These are phyloP conservation scores for Odontocerum albicorne DNA, from an alignment of 2,888 invertebrate species.

Conservation along the genomic window DNA sequence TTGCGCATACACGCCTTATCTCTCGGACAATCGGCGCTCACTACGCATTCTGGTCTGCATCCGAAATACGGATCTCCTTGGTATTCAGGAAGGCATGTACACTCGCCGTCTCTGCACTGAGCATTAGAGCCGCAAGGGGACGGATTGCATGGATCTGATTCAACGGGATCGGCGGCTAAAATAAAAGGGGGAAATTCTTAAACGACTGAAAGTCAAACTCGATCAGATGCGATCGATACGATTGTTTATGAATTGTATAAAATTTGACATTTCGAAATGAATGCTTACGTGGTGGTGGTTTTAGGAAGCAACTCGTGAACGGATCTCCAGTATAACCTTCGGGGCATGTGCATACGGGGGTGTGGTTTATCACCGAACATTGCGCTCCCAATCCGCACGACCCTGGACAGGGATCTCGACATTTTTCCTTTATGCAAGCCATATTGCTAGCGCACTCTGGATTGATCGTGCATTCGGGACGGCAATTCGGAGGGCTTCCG, in stretches of 20 bases:
- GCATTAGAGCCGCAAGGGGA: conserved; percentile 76
- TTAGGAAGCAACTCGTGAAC: conserved; percentile 51
- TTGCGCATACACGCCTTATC: conserved; percentile 70
- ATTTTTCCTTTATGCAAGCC: conserved; percentile 67
- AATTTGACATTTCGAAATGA: not conserved
- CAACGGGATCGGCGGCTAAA: conserved; percentile 37
- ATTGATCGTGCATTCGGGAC: conserved; percentile 67
- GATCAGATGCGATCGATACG: too few species aligned
- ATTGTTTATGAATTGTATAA: too few species aligned
- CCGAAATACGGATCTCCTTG: conserved; percentile 76
- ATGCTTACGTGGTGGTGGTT: conserved; percentile 54
- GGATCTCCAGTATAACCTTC: conserved; percentile 65
- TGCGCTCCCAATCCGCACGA: conserved; percentile 63
- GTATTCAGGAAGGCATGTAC: conserved; percentile 72
- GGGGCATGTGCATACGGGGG: conserved; percentile 64
- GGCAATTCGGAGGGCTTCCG: conserved; percentile 68
- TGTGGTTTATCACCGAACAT: conserved; percentile 64
- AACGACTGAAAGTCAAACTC: too few species aligned
- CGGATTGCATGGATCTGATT: conserved; percentile 63
- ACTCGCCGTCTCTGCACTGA: conserved; percentile 66
- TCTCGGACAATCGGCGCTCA: conserved; percentile 70
- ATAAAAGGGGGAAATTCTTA: conserved; percentile 36
- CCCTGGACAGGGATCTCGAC: conserved; percentile 69
- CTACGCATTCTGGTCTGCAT: conserved; percentile 77
- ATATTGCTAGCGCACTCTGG: conserved; percentile 67